Base-by-base conservation (phyloP, 1,140 invertebrate species). In the Cyclargus thomasi region DNA sequence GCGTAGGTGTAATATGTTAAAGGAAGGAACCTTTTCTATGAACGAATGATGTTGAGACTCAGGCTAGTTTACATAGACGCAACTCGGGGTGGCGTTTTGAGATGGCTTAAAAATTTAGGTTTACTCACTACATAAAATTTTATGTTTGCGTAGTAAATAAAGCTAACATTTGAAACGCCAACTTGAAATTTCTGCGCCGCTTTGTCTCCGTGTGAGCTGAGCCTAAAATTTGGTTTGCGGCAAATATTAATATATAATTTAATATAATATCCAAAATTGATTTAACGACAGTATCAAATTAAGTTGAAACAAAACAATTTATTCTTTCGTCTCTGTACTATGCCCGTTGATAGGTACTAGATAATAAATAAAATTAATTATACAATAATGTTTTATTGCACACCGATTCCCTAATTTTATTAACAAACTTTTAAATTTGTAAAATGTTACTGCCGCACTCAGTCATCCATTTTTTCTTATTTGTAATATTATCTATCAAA, bases 291-390 rank as follows among this genome's bases (percentile, higher is more conserved):
- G 80, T 80, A 80, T 81, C 5, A 29, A 29, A 63, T 72, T 70
- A 62, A 66, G 65, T 59, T 57, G 73, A 79, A 73, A 75, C 74
- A 74, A 47, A 84, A 80, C 81, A 80, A 81, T 85, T 81, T 87
- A 84, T 87, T 86, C 81, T 87, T 86, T 82, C 82, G 83, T 80
- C 80, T 75, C 78, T 90, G 83, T 90, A 87, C 80, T 86, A 83
- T 86, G 85, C 83, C 83, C 81, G 80, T 85, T 82, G 75, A 86
- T 86, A 87, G 83, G 80, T 81, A 81, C 81, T 88, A 90, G 82
- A 82, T 90, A 88, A 87, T 86, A 88, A 86, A 86, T 86, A 88
- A 88, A 86, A 88, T 83, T 86, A 86, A 86, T 88, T 83, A 86
- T 88, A 86, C 71, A 81, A 78, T 71, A 63, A 70, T 76, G 67